Percentiles rank a stretch among this genome's conserved stretches.
These are phyloP conservation scores for Drosophila barbarae DNA, from an alignment of 2,888 invertebrate species.

Conservation along the genomic window DNA sequence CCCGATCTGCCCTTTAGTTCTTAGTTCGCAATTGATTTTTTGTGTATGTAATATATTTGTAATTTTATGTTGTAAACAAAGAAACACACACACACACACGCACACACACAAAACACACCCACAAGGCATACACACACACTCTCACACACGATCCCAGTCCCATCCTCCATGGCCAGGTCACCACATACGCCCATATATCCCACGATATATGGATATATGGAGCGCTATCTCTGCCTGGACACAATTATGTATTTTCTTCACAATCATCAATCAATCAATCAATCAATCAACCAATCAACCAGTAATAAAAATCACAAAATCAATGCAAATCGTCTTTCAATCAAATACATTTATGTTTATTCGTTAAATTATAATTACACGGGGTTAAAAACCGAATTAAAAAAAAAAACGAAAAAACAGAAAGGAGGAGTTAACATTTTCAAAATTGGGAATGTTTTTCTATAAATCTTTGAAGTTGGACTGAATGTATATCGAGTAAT, in stretches of 20 bases:
- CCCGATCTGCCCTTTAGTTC: conserved; percentile 67
- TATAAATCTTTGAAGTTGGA: neutral
- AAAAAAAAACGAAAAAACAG: conserved; percentile 24
- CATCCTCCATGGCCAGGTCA: conserved; percentile 14
- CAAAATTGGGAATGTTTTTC: conserved; percentile 37
- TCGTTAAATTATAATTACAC: conserved; percentile 42
- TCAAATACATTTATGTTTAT: conserved; percentile 26
- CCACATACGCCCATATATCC: conserved; percentile 15
- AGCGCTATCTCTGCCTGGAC: conserved; percentile 23
- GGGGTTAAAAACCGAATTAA: conserved; percentile 15
- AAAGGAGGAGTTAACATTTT: conserved; percentile 13
- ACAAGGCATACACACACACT: conserved; percentile 1
- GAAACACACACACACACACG: conserved; percentile 1
- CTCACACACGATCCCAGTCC: conserved; percentile 17
- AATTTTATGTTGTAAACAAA: conserved; percentile 47
- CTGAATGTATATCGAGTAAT: neutral
- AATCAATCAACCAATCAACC: conserved; percentile 14
- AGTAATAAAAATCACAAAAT: conserved; percentile 38
- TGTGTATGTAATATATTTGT: conserved; percentile 47
- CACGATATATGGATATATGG: conserved; percentile 4
- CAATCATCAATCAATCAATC: conserved; percentile 32
- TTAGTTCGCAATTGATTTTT: conserved; percentile 64
- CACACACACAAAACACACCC: neutral
- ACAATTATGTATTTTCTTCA: conserved; percentile 39
- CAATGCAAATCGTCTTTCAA: conserved; percentile 1